phyloP scores from a whole-genome alignment of 2,888 invertebrate genomes.

The Neuroscelio doddi region DNA sequence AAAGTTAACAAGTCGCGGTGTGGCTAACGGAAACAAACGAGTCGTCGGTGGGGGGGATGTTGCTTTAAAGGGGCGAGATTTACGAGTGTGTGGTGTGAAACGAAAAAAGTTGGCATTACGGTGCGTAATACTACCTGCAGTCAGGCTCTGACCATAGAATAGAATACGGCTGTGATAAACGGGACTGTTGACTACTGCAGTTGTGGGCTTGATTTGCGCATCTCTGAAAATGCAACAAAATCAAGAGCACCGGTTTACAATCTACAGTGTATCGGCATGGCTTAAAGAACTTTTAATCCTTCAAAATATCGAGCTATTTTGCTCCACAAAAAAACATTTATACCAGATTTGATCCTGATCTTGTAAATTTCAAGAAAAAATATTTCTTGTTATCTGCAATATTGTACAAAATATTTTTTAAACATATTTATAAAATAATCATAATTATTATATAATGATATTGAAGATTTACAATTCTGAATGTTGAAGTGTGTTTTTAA shows the following conservation, averaged over 20 bases:
- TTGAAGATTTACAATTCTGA: too few species aligned
- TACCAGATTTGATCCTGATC: too few species aligned
- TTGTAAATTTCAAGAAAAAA: too few species aligned
- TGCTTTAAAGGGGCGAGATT: slow-evolving; percentile 27
- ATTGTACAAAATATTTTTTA: too few species aligned
- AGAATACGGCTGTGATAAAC: slow-evolving; percentile 24
- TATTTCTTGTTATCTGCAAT: too few species aligned
- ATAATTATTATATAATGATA: too few species aligned
- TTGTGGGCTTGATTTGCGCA: slow-evolving; percentile 1
- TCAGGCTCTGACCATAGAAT: slow-evolving; percentile 3
- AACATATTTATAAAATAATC: too few species aligned
- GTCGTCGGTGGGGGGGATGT: slow-evolving; percentile 27
- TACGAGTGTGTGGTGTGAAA: slow-evolving; percentile 10
- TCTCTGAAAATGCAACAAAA: slow-evolving; percentile 12
- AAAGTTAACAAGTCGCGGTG: slow-evolving; percentile 55
- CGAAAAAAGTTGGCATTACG: slow-evolving; percentile 24
- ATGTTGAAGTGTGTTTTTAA: neutral
- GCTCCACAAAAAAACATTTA: neutral
- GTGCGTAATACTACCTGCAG: slow-evolving; percentile 9
- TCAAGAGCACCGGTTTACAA: slow-evolving; percentile 4
- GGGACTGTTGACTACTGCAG: slow-evolving; percentile 2
- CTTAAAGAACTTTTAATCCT: slow-evolving; percentile 2
- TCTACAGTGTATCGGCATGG: neutral
- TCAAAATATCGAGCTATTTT: too few species aligned
- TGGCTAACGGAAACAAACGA: slow-evolving; percentile 53